Evolutionary conservation across 2,888 invertebrate species (phyloP), one percentile per base, ranked within the genome.

Genomic region (Scotopteryx bipunctaria): DNA sequence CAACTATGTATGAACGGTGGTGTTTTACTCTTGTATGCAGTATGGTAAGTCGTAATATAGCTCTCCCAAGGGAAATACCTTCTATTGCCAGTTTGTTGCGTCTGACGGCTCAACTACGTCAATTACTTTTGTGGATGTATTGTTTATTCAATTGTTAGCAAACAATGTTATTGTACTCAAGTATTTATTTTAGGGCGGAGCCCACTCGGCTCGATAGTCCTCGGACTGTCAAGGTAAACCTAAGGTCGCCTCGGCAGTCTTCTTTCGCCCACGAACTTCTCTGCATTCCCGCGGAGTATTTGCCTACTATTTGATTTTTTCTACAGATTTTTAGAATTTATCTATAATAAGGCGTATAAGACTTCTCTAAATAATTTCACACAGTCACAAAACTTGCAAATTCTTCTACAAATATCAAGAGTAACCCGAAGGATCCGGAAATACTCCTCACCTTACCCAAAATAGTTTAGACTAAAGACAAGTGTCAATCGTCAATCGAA

Each of bases 81-180:
- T 76, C 73, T 81, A 86, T 86, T 79, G 83, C 82, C 76, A 69
- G 81, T 83, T 83, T 83, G 78, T 86, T 83, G 76, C 72, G 77
- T 77, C 78, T 81, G 80, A 78, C 78, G 71, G 73, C 69, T 73
- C 70, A 75, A 71, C 71, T 64, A 63, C 63, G 63, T 72, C 66
- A 78, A 67, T 74, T 73, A 79, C 75, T 63, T 69, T 70, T 62
- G 71, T 73, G 60, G 67, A 71, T 53, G 67, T 69, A 23, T 9
- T 61, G 61, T 61, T 61, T 55, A 64, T 48, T 16, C 16, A 25
- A 8, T 9, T 9, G 25, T 9, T 25, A 25, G 1, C 25, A 23
- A 8, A n/a, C n/a, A 25, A 2, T 25, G 5, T 8, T n/a, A n/a
- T 2, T 1, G n/a, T 23, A 23, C 9, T 11, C 9, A 27, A 27